Conservation (phyloP, 2,113 vertebrate genomes). For the Urocitellus parryii region DNA sequence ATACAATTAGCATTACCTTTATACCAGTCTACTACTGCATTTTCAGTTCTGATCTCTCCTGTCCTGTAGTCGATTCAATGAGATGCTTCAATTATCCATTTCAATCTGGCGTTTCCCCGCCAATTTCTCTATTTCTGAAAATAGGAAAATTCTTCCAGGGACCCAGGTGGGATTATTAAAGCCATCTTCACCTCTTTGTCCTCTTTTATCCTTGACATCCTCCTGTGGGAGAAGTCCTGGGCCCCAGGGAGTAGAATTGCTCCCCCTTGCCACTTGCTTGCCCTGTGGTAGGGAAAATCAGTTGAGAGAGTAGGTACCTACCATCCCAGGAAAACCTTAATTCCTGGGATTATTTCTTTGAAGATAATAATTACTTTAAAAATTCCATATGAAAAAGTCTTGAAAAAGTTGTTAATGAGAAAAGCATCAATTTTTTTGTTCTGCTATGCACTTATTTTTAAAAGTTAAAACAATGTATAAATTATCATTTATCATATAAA, state of each 20-base stretch:
- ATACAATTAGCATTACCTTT: neutral
- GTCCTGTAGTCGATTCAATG: neutral
- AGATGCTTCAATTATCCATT: neutral
- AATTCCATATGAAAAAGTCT: neutral
- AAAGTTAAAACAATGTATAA: constrained; percentile 17
- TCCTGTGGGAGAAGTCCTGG: neutral
- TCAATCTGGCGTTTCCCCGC: neutral
- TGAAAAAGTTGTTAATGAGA: constrained; percentile 6
- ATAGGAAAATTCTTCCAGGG: neutral
- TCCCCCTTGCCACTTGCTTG: neutral
- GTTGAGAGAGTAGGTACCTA: neutral
- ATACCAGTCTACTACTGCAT: neutral
- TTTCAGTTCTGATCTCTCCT: neutral
- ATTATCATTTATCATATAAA: constrained; percentile 2
- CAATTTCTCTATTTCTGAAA: neutral
- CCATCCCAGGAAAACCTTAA: neutral
- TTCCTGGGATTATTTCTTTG: neutral
- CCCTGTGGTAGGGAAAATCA: neutral
- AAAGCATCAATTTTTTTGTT: neutral
- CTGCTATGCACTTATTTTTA: neutral
- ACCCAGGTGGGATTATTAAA: neutral
- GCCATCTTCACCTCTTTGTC: neutral
- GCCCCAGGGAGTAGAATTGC: neutral
- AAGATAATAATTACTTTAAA: neutral
- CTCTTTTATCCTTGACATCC: neutral